Evolutionary conservation across 2,113 vertebrate genomes (phyloP).

Genomic region (Coryphaenoides rupestris): DNA sequence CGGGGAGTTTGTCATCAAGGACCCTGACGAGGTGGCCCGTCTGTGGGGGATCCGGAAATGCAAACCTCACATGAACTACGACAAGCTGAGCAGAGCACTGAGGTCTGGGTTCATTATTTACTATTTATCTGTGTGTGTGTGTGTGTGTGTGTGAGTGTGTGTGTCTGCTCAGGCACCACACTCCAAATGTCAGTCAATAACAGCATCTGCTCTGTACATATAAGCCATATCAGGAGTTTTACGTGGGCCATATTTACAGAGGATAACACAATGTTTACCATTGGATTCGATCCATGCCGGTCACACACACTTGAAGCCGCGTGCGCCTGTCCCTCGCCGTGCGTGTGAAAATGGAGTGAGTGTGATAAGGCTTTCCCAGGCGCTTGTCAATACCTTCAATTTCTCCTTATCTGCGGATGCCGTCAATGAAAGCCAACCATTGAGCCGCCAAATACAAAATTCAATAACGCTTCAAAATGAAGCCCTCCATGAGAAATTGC

Average conservation of each 20-base stretch:
- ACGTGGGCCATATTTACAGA: conserved; percentile 35
- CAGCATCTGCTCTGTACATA: conserved; percentile 7
- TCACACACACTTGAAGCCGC: background rate
- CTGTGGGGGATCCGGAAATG: conserved; percentile 87
- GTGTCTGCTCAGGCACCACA: background rate
- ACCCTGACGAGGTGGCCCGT: conserved; percentile 86
- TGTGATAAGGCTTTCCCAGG: conserved; percentile 44
- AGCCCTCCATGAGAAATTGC: conserved; percentile 49
- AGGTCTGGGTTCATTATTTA: conserved; percentile 65
- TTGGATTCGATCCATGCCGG: conserved; percentile 26
- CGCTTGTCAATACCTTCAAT: conserved; percentile 67
- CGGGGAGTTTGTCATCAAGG: conserved; percentile 91
- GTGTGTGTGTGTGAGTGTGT: conserved; percentile 6
- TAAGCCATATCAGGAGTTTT: conserved; percentile 31
- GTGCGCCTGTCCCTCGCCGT: conserved; percentile 23
- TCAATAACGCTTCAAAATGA: conserved; percentile 68
- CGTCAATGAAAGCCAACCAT: conserved; percentile 66
- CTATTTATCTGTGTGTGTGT: background rate
- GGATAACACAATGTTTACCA: conserved; percentile 28
- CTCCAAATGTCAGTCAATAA: conserved; percentile 31
- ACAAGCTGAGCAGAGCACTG: conserved; percentile 88
- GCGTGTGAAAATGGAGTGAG: conserved; percentile 49
- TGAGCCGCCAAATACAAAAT: conserved; percentile 60
- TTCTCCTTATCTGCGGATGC: conserved; percentile 66
- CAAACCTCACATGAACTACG: conserved; percentile 94